phyloP scores from a whole-genome alignment of 1,140 invertebrate genomes.

The Drosophila dunni region DNA sequence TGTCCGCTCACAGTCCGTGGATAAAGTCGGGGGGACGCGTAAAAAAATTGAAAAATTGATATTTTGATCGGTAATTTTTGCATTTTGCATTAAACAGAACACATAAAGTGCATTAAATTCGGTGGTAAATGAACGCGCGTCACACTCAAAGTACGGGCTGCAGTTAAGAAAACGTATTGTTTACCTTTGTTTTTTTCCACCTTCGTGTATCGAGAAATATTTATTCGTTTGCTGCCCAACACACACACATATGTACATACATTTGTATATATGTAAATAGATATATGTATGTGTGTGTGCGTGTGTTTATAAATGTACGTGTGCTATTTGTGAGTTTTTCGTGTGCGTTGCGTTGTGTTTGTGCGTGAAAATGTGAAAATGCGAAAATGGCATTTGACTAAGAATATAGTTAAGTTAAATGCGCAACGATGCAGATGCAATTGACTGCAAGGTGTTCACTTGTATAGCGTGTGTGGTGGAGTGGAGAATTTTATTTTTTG shows the following conservation, averaged over 20 bases:
- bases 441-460: conserved; percentile 52
- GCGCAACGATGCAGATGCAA: conserved; percentile 48
- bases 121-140: conserved; percentile 8
- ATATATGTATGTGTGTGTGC: conserved; percentile 11
- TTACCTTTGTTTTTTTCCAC: conserved; percentile 65
- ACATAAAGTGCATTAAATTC: conserved; percentile 27
- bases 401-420: conserved; percentile 50
- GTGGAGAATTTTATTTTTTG: background rate
- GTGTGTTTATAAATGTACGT: background rate
- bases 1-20: conserved; percentile 29
- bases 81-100: conserved; percentile 38
- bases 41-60: conserved; percentile 65
- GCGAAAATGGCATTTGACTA: conserved; percentile 45
- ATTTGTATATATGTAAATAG: conserved; percentile 34
- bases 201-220: conserved; percentile 57
- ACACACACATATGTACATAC: conserved; percentile 30
- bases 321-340: conserved; percentile 2
- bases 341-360: conserved; percentile 5
- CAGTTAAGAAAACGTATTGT: conserved; percentile 58
- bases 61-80: conserved; percentile 66
- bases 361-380: conserved; percentile 4
- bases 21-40: conserved; percentile 35
- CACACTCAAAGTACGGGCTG: conserved; percentile 8
- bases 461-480: conserved; percentile 35
- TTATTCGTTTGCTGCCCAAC: conserved; percentile 20